These are phyloP conservation scores for Dryoscopus gambensis DNA, from an alignment of 2,113 vertebrate genomes.

Conservation along the genomic window DNA sequence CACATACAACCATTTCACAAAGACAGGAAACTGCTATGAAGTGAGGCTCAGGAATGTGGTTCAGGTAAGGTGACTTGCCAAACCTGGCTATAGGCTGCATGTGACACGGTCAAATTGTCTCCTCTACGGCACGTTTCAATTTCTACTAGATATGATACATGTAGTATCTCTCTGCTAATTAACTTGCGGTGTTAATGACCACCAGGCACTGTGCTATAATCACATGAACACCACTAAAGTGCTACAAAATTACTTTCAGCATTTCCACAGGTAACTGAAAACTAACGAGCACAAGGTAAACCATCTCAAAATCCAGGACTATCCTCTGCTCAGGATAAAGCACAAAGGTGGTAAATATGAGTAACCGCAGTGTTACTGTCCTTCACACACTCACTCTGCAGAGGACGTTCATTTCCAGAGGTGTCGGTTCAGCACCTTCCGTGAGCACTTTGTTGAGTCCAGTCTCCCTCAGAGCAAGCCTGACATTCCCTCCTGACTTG, in stretches of 20 bases:
- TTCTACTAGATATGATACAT: not conserved
- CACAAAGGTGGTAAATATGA: not conserved
- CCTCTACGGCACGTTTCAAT: fast-evolving
- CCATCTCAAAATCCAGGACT: not conserved
- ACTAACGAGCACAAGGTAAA: not conserved
- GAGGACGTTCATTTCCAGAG: not conserved
- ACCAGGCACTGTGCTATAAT: not conserved
- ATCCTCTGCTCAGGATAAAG: not conserved
- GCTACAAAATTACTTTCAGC: not conserved
- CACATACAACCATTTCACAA: not conserved
- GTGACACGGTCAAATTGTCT: fast-evolving
- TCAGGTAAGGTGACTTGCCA: not conserved
- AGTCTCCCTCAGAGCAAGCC: not conserved
- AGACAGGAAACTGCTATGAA: not conserved
- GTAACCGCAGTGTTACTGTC: not conserved
- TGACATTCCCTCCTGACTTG: not conserved
- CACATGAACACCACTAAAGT: not conserved
- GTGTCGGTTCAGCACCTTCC: not conserved
- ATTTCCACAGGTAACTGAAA: not conserved
- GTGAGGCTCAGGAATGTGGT: not conserved
- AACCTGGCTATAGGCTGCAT: not conserved
- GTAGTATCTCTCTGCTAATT: not conserved
- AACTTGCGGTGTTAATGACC: not conserved
- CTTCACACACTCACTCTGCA: not conserved
- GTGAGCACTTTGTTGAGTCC: not conserved